Base-by-base conservation (phyloP, 2,113 vertebrate genomes). In the Oxyruncus cristatus region DNA sequence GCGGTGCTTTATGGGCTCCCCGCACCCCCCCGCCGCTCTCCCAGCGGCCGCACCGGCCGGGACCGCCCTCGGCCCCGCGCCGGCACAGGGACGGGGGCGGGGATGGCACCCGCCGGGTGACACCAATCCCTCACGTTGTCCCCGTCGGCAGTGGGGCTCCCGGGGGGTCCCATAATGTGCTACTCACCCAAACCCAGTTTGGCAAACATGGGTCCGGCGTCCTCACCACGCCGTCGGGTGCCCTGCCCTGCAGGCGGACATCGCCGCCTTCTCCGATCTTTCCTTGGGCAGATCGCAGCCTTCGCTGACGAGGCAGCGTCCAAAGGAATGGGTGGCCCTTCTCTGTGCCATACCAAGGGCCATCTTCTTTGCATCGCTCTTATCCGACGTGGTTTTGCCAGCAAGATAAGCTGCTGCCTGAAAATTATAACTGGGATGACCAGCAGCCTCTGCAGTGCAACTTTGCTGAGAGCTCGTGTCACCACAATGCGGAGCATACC, bases 1-100 rank as follows among this genome's bases (percentile, higher is more conserved):
- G 71, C 75, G 74, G 66, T 19, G 83, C 90, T 96, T 96, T 95
- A 97, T 97, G 93, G 42, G 41, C 95, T 84, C 52, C 55, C 55
- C 85, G 14, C 71, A 8, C 42, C 26, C 14, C 21, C 37, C 73
- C 62, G 62, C 56, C 32, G 49, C 84, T 41, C 42, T 52, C 78
- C 44, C 63, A 11, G 72, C 82, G 28, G 47, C 83, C 83, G 78
- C 44, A 62, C 79, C 71, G n/a, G 46, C 46, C 41, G 35, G 73
- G 61, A 33, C 83, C 94, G 88, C 78, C 79, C 84, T 58, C 79
- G 17, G 24, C 11, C 18, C 55, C 21, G 44, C n/a, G 44, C 65
- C 16, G 53, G 66, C 21, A 6, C 26, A 0, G 49, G 55, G 56
- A 6, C 22, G 0, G 49, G 71, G 56, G n/a, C 14, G 17, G 37